Evolutionary conservation across 2,888 invertebrate genomes (phyloP), one percentile per base, ranked within the genome.

Genomic region (Lepidonotus clava): DNA sequence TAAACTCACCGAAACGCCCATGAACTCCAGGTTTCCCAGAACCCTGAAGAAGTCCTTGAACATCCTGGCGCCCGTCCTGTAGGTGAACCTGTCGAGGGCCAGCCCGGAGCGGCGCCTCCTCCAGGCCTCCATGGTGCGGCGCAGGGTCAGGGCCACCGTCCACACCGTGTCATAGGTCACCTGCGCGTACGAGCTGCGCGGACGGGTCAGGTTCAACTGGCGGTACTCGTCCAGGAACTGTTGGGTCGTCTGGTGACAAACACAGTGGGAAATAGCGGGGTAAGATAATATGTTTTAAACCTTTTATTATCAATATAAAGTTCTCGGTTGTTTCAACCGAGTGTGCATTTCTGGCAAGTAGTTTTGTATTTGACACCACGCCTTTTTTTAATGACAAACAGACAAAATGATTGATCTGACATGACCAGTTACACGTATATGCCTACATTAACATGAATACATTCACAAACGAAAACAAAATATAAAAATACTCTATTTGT

Each of bases 121-220:
- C 66, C 53, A 66, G 11, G 32, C 38, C 38, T 53, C 24, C 86
- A 76, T 41, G 1, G 96, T 96, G 87, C 95, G 95, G 87, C 96
- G 95, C 85, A 98, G 93, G 0, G 97, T 96, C 36, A 97, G 92
- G 0, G 97, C 97, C 91, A 98, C 97, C 0, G 97, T 96, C 98
- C 98, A 98, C 0, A 98, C 96, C 0, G 98, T 98, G 92, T 98
- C 98, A 93, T 98, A 98, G 0, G 97, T 96, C 92, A 97, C 97
- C 0, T 96, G 96, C 0, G 97, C 96, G 94, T 96, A 97, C 5
- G 93, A 92, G 83, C 93, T 94, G 85, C 87, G 87, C 21, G 93
- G 93, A 4, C 89, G 89, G 6, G 92, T 89, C 6, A 91, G 91
- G 40, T 92, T 91, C 11, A 90, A 89, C 2, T 93, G 94, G 40